A percentile compares a stretch with the other conserved stretches of the same genome.
phyloP scores from a whole-genome alignment of 1,140 invertebrate genomes.

The Drosophila trapezifrons region DNA sequence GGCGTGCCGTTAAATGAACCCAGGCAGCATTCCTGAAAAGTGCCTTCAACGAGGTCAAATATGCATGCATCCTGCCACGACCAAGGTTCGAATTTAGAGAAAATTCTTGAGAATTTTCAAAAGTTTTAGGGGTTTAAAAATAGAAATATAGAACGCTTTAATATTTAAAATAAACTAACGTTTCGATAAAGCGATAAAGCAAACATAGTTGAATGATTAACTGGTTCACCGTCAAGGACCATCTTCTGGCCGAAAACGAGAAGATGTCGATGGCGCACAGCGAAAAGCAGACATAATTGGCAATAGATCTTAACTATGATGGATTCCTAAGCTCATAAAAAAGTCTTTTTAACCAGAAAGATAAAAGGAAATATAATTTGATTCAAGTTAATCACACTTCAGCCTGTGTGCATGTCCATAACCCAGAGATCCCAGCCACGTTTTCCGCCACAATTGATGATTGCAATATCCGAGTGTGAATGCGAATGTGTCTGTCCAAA shows the following conservation, averaged over 20 bases:
- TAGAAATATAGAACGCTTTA: too few species aligned
- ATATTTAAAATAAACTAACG: background rate
- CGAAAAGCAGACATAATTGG: too few species aligned
- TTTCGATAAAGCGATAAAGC: too few species aligned
- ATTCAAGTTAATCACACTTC: background rate
- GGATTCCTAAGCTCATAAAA: too few species aligned
- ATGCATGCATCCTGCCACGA: background rate
- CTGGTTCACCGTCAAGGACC: too few species aligned
- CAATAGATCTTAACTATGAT: too few species aligned
- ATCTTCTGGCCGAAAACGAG: too few species aligned
- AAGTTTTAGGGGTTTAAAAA: too few species aligned
- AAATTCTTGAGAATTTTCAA: background rate
- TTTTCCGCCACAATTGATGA: conserved; percentile 20
- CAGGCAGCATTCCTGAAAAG: conserved; percentile 18
- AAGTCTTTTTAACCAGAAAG: too few species aligned
- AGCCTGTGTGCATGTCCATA: background rate
- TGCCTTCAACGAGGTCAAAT: conserved; percentile 2
- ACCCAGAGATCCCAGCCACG: conserved; percentile 3
- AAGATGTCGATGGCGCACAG: too few species aligned
- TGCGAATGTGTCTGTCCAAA: conserved; percentile 22
- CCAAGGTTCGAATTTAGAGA: background rate
- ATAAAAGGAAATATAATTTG: too few species aligned
- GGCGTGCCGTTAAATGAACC: conserved; percentile 30
- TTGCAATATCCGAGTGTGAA: conserved; percentile 22
- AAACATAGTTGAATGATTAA: too few species aligned